A percentile compares a stretch with the other conserved stretches of the same genome.
Evolutionary conservation across 2,797 vertebrate species (phyloP).

Genomic region (Borostomias antarcticus): DNA sequence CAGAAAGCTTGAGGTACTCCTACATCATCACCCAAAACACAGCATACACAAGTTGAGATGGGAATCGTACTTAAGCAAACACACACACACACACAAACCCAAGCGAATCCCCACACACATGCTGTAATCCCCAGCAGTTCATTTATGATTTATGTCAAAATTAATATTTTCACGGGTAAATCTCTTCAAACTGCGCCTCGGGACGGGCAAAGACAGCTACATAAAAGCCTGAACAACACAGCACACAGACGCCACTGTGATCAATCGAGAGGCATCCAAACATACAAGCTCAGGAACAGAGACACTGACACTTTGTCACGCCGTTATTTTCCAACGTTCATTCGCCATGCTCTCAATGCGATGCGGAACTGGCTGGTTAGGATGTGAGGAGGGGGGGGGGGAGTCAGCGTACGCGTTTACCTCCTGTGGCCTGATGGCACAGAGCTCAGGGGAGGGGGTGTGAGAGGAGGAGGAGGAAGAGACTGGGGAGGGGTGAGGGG

Average conservation of each 20-base stretch:
- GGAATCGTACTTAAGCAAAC: neutral
- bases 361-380: conserved; percentile 12
- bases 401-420: conserved; percentile 70
- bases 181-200: no score
- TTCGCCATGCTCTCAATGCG: neutral
- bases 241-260: neutral
- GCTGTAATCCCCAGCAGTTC: conserved; percentile 3
- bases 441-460: conserved; percentile 75
- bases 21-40: conserved; percentile 59
- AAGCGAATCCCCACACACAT: conserved; percentile 8
- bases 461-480: conserved; percentile 71
- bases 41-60: conserved; percentile 20
- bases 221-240: neutral
- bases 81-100: conserved; percentile 27
- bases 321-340: neutral
- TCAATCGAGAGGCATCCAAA: neutral
- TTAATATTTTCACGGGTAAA: neutral
- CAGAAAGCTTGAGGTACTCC: conserved; percentile 84
- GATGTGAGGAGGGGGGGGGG: conserved; percentile 5
- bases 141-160: neutral
- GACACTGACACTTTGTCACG: neutral
- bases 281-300: neutral
- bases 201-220: no score
- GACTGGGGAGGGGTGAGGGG: conserved; percentile 72
- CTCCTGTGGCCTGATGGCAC: conserved; percentile 83